These are phyloP conservation scores for Myopa tessellatipennis DNA, from an alignment of 2,888 invertebrate species.

Conservation along the genomic window DNA sequence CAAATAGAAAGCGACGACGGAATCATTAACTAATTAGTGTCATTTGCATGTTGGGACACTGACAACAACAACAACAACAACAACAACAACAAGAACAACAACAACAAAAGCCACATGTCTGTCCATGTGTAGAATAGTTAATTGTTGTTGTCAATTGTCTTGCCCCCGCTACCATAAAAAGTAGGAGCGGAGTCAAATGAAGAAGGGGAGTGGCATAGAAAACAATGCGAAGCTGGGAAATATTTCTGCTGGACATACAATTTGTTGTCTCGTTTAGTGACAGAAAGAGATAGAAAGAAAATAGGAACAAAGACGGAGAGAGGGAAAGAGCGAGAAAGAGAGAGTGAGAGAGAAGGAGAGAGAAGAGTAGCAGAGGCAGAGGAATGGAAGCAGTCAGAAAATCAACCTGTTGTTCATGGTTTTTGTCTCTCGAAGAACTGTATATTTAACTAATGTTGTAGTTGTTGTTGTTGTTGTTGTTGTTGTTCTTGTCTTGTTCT, in stretches of 20 bases:
- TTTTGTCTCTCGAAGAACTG: neutral
- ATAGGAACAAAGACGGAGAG: neutral
- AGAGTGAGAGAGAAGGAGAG: neutral
- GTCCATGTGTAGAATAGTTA: constrained; percentile 51
- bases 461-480: constrained; percentile 31
- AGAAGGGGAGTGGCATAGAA: neutral
- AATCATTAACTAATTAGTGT: constrained; percentile 53
- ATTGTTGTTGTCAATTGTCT: constrained; percentile 34
- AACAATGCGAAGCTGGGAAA: neutral
- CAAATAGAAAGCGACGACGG: constrained; percentile 10
- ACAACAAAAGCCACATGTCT: neutral
- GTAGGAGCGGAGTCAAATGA: neutral
- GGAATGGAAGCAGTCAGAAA: neutral
- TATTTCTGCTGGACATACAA: too few relatives aligned
- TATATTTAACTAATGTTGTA: neutral
- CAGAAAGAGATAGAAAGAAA: neutral
- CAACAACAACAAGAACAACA: constrained; percentile 35
- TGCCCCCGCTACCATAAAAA: neutral
- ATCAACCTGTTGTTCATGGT: constrained; percentile 41
- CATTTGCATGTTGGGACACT: constrained; percentile 50
- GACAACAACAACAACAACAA: constrained; percentile 9
- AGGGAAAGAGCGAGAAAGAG: neutral
- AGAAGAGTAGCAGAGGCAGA: neutral
- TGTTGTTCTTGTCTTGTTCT: constrained; percentile 20
- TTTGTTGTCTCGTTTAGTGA: too few relatives aligned